These are phyloP conservation scores for Trinorchestia longiramus DNA, from an alignment of 1,140 invertebrate genomes.

Conservation along the genomic window DNA sequence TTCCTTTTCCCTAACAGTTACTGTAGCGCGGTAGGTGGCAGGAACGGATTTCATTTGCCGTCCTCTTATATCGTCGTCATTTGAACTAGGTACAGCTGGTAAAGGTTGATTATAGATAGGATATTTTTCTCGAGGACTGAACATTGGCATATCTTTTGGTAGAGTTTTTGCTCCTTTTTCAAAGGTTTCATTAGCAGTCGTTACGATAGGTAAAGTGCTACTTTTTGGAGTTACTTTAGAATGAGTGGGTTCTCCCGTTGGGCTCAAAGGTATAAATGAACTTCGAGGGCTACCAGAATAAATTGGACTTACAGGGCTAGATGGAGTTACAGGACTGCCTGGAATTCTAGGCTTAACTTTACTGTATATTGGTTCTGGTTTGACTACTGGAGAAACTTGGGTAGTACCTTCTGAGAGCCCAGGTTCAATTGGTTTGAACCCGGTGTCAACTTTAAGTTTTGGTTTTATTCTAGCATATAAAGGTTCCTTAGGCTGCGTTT, in stretches of 20 bases:
- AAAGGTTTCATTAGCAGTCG: slow-evolving; percentile 46
- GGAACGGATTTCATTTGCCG: slow-evolving; percentile 52
- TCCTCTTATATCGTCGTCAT: slow-evolving; percentile 56
- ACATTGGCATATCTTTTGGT: slow-evolving; percentile 55
- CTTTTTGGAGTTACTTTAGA: slow-evolving; percentile 57
- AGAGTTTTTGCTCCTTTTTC: slow-evolving; percentile 43
- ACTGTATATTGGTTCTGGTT: slow-evolving; percentile 65
- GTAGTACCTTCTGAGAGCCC: slow-evolving; percentile 43
- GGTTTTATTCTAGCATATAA: slow-evolving; percentile 65
- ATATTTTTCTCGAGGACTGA: slow-evolving; percentile 56
- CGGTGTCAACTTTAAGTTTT: slow-evolving; percentile 63
- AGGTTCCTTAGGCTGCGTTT: slow-evolving; percentile 57
- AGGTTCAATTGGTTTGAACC: slow-evolving; percentile 66
- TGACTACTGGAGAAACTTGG: slow-evolving; percentile 57
- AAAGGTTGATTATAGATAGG: slow-evolving; percentile 64
- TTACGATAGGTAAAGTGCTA: slow-evolving; percentile 59
- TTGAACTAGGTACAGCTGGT: slow-evolving; percentile 57
- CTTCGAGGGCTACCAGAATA: slow-evolving; percentile 56
- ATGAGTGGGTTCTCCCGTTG: slow-evolving; percentile 60
- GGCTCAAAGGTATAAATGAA: slow-evolving; percentile 49
- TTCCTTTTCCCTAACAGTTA: slow-evolving; percentile 61
- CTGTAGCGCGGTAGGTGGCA: slow-evolving; percentile 27
- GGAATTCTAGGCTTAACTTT: slow-evolving; percentile 61
- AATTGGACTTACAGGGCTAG: slow-evolving; percentile 37
- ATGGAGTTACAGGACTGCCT: slow-evolving; percentile 43